Conservation (phyloP, 2,888 invertebrate genomes). For the Nymphalis polychloros region DNA sequence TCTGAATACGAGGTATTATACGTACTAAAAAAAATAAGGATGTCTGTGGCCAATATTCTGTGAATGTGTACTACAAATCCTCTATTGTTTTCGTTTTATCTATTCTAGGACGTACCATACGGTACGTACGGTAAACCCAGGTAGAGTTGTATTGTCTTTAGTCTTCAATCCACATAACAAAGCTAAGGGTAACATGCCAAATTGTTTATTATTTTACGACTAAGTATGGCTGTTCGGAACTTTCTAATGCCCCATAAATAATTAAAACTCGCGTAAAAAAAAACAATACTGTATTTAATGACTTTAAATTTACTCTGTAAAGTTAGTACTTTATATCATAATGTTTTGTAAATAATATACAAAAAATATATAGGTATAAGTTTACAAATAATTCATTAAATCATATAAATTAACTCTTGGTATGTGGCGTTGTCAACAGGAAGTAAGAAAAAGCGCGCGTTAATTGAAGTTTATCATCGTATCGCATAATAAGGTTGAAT, state of each 20-base stretch:
- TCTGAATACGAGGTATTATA: not conserved
- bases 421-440: too few relatives aligned
- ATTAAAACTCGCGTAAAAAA: not conserved
- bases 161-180: constrained; percentile 22
- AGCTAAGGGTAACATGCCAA: constrained; percentile 22
- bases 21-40: not conserved
- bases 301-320: too few relatives aligned
- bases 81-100: constrained; percentile 41
- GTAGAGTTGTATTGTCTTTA: constrained; percentile 48
- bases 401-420: too few relatives aligned
- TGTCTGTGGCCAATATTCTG: not conserved
- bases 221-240: constrained; percentile 27
- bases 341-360: too few relatives aligned
- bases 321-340: too few relatives aligned
- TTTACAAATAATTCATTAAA: too few relatives aligned
- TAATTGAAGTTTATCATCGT: too few relatives aligned
- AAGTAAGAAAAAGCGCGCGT: too few relatives aligned
- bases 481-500: too few relatives aligned
- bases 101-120: constrained; percentile 47
- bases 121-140: constrained; percentile 49
- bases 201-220: constrained; percentile 35
- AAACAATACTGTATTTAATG: too few relatives aligned
- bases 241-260: constrained; percentile 22
- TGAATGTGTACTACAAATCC: constrained; percentile 3
- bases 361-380: too few relatives aligned